Conservation (phyloP, 2,797 vertebrate species). For the Darevskia mixta region DNA sequence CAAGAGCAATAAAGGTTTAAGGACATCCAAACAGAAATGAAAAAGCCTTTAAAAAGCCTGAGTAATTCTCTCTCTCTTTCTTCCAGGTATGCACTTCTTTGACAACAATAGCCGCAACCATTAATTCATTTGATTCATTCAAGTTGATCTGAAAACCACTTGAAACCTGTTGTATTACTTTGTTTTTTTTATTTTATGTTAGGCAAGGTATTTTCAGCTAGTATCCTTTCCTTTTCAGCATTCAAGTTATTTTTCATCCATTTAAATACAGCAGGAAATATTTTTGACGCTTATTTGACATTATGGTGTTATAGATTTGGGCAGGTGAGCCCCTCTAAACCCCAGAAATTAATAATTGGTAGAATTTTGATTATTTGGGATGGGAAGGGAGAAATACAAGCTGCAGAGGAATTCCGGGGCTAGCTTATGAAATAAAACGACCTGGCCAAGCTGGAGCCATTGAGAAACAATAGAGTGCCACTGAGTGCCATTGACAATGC, state of each 20-base stretch:
- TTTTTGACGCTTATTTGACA: neutral
- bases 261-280: neutral
- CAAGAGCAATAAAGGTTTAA: neutral
- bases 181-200: conserved; percentile 44
- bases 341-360: too few relatives aligned
- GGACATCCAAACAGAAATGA: neutral
- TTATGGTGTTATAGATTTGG: too few relatives aligned
- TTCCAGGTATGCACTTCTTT: conserved; percentile 1
- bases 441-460: too few relatives aligned
- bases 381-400: too few relatives aligned
- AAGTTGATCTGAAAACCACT: conserved; percentile 15
- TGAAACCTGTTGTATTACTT: neutral
- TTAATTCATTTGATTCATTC: conserved; percentile 31
- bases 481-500: too few relatives aligned
- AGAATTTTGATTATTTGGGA: too few relatives aligned
- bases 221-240: accelerated
- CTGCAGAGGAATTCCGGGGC: too few relatives aligned
- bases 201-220: neutral
- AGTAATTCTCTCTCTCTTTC: neutral
- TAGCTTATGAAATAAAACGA: too few relatives aligned
- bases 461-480: too few relatives aligned
- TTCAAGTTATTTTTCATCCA: accelerated
- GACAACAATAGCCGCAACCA: neutral
- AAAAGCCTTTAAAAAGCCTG: neutral
- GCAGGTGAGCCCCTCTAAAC: too few relatives aligned